Conservation (phyloP, 92 coral and sea anemone species). For the Anthopleura xanthogrammica region DNA sequence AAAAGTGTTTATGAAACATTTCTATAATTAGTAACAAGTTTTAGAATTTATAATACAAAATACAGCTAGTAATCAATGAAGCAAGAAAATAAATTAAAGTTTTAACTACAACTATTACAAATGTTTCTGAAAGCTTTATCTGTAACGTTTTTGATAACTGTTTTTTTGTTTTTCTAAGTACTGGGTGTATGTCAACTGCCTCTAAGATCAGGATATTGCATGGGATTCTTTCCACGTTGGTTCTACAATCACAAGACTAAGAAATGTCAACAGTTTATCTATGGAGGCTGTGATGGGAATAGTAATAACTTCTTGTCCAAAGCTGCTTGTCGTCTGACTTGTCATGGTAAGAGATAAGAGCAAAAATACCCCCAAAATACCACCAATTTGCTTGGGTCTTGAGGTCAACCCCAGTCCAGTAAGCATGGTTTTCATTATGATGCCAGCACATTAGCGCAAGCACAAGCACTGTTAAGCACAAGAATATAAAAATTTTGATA, state of each 20-base stretch:
- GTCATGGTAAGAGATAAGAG: constrained; percentile 20
- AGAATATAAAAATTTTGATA: too few species aligned
- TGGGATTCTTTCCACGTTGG: constrained; percentile 41
- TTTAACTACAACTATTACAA: too few species aligned
- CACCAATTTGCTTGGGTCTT: neutral
- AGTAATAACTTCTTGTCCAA: constrained; percentile 41
- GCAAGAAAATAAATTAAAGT: too few species aligned
- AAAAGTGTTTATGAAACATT: too few species aligned
- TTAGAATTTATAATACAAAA: too few species aligned
- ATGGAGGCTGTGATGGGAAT: constrained; percentile 65
- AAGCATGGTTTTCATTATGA: too few species aligned
- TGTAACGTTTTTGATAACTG: neutral
- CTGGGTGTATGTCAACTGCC: constrained; percentile 29
- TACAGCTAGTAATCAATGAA: too few species aligned
- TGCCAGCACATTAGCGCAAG: too few species aligned
- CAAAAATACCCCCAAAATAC: neutral
- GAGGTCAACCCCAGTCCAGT: too few species aligned
- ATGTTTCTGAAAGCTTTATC: neutral
- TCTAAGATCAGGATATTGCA: constrained; percentile 30
- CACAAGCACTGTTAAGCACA: too few species aligned
- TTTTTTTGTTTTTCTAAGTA: neutral
- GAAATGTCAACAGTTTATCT: constrained; percentile 40
- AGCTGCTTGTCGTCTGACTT: constrained; percentile 28
- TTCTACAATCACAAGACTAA: constrained; percentile 27
- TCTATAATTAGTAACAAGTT: too few species aligned